Evolutionary conservation across 1,140 invertebrate species (phyloP).

Genomic region (Littorina saxatilis): DNA sequence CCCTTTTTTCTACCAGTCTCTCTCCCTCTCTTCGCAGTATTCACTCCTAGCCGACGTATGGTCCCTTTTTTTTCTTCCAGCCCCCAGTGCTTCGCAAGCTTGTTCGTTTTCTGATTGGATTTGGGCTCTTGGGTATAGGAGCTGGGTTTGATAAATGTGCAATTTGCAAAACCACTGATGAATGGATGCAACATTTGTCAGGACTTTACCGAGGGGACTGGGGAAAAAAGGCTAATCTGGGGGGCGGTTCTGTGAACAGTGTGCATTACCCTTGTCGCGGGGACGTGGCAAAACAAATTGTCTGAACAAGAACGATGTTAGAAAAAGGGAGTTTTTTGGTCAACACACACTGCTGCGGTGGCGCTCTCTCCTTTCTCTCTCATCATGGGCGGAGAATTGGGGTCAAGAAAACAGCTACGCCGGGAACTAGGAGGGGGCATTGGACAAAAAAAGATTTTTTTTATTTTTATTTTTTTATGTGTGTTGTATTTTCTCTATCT

Average conservation of each 20-base stretch:
- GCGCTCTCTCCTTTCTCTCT: neutral
- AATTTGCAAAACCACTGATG: slow-evolving; percentile 41
- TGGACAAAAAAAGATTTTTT: too few relatives aligned
- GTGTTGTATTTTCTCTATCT: too few relatives aligned
- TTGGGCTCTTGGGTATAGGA: slow-evolving; percentile 9
- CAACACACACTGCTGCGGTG: neutral
- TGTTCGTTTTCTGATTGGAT: slow-evolving; percentile 25
- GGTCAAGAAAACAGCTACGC: too few relatives aligned
- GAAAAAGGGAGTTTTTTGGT: neutral
- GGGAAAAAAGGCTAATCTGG: slow-evolving; percentile 27
- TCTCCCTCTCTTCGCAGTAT: neutral
- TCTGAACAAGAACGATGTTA: neutral
- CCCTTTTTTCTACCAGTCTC: neutral
- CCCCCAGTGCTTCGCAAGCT: neutral
- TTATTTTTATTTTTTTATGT: too few relatives aligned
- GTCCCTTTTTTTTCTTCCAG: neutral
- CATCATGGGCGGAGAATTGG: too few relatives aligned
- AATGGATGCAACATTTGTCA: slow-evolving; percentile 40
- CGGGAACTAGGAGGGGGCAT: too few relatives aligned
- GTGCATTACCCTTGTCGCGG: neutral
- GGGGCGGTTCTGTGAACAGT: slow-evolving; percentile 1
- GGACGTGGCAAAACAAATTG: slow-evolving; percentile 1
- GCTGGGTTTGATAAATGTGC: slow-evolving; percentile 36
- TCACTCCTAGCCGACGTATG: neutral
- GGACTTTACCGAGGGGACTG: neutral